Conservation (phyloP, 2,888 invertebrate species). For the Helicoverpa assulta region DNA sequence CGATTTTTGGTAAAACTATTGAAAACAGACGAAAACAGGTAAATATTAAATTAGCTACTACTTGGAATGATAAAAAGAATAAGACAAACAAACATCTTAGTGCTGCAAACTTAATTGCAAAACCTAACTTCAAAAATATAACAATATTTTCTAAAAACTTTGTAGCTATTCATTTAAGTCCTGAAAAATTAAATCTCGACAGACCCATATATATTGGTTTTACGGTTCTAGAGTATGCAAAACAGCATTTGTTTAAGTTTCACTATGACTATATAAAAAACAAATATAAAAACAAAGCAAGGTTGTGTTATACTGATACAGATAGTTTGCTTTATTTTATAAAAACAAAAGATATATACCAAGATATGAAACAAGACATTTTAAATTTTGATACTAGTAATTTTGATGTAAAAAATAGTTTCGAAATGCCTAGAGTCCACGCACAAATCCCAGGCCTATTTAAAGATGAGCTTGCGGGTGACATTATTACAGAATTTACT, state of each 20-base stretch:
- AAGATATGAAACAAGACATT: constrained; percentile 8
- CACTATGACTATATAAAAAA: constrained; percentile 2
- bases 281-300: neutral
- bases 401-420: constrained; percentile 5
- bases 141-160: constrained; percentile 10
- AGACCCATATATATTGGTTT: constrained; percentile 21
- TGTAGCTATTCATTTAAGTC: constrained; percentile 10
- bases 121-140: neutral
- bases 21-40: constrained; percentile 32
- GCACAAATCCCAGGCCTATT: constrained; percentile 25
- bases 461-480: constrained; percentile 35
- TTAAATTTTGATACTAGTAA: constrained; percentile 23
- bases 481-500: constrained; percentile 30
- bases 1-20: constrained; percentile 35
- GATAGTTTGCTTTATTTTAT: constrained; percentile 33
- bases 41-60: constrained; percentile 8
- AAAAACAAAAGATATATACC: constrained; percentile 20
- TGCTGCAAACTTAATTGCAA: constrained; percentile 1
- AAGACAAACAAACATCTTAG: no score
- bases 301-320: constrained; percentile 24
- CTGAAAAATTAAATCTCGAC: neutral
- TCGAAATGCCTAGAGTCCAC: constrained; percentile 9
- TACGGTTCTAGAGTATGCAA: constrained; percentile 16
- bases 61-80: neutral
- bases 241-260: constrained; percentile 3